phyloP scores from a whole-genome alignment of 2,888 invertebrate genomes.

The Tribolium freemani region DNA sequence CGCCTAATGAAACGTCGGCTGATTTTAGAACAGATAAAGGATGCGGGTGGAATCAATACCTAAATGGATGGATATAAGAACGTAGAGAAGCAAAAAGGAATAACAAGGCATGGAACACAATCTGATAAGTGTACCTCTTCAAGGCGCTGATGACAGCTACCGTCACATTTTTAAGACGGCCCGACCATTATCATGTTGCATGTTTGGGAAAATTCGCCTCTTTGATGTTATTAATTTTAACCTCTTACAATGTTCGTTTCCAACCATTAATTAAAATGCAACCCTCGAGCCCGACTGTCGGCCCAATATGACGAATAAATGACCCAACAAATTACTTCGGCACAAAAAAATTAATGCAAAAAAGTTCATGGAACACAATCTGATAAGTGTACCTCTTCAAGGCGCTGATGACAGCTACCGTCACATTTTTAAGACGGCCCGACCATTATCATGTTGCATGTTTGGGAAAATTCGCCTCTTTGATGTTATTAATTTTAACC shows the following conservation, averaged over 20 bases:
- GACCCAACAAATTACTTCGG: constrained; percentile 31
- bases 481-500: constrained; percentile 24
- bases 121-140: constrained; percentile 59
- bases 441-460: constrained; percentile 22
- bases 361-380: constrained; percentile 54
- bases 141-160: constrained; percentile 40
- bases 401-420: constrained; percentile 36
- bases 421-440: constrained; percentile 34
- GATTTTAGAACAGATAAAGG: constrained; percentile 37
- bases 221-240: constrained; percentile 24
- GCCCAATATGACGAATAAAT: constrained; percentile 36
- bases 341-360: constrained; percentile 25
- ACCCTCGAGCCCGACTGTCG: constrained; percentile 30
- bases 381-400: constrained; percentile 58
- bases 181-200: constrained; percentile 22
- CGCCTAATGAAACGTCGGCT: constrained; percentile 41
- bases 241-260: constrained; percentile 29
- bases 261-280: constrained; percentile 29
- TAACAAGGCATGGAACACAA: constrained; percentile 58
- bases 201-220: constrained; percentile 13
- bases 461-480: constrained; percentile 14
- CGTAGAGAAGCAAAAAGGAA: constrained; percentile 51
- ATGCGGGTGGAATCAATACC: constrained; percentile 54
- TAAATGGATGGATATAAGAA: constrained; percentile 53
- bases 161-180: constrained; percentile 34